These are phyloP conservation scores for Ornithoptera alexandrae DNA, from an alignment of 2,888 invertebrate species.

Conservation along the genomic window DNA sequence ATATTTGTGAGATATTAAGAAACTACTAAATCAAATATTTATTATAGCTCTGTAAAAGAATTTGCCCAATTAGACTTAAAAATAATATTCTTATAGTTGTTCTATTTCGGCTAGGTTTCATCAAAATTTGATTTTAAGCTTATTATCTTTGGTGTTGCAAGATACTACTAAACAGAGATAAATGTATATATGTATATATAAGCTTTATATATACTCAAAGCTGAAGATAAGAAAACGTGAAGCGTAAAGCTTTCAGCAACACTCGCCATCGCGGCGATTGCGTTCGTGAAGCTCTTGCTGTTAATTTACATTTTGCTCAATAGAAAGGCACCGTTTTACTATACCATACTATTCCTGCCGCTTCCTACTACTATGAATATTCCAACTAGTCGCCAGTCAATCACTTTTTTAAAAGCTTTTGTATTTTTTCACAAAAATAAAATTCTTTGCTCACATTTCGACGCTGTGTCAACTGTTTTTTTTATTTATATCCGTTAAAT, in stretches of 20 bases:
- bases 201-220: background rate
- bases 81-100: no score
- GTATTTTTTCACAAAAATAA: background rate
- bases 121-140: no score
- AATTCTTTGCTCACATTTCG: background rate
- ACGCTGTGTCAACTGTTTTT: no score
- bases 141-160: no score
- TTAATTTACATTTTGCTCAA: slow-evolving; percentile 3
- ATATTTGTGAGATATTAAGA: no score
- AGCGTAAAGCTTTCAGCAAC: slow-evolving; percentile 1
- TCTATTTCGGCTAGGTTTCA: no score
- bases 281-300: slow-evolving; percentile 2
- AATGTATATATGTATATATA: background rate
- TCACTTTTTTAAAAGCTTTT: background rate
- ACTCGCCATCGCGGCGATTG: background rate
- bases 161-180: no score
- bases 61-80: no score
- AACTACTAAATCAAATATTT: no score
- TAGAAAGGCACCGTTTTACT: slow-evolving; percentile 1
- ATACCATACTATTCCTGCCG: background rate
- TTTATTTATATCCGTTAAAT: no score
- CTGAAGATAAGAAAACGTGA: background rate
- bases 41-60: no score
- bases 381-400: background rate
- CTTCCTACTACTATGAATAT: background rate